Evolutionary conservation across 2,888 invertebrate species (phyloP), one percentile per base, ranked within the genome.

Genomic region (Drosophila eohydei): DNA sequence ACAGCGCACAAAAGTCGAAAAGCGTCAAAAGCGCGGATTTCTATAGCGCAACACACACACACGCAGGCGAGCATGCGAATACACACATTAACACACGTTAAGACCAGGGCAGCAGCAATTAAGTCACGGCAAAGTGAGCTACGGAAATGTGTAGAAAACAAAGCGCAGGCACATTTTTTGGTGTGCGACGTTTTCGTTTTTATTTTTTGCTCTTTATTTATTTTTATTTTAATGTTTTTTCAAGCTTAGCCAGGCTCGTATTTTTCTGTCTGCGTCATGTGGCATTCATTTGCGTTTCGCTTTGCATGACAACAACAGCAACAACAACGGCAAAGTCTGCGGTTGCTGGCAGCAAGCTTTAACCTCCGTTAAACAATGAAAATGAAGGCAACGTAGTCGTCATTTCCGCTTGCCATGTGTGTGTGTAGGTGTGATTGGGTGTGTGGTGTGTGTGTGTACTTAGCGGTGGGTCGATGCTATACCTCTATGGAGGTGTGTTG

Each of bases 61-160:
- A 34, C 28, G 48, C 38, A 57, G 52, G 41, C 34, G 46, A 5
- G 21, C 16, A 26, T 28, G 32, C 5, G 36, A 12, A 6, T n/a
- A 32, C 58, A 70, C 44, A 59, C 55, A 65, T 65, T 60, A 55
- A 41, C 52, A 65, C 46, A 75, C 44, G 56, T 14, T 14, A 32
- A 34, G 48, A 43, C 4, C 36, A 51, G 50, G 46, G 48, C 48
- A 58, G 57, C 80, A 83, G 77, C 88, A 85, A 85, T 85, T 85
- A 85, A 83, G 88, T 83, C 85, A 83, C 80, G 82, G 80, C 78
- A 82, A 87, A 88, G 78, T 88, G 86, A 59, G 81, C 86, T 71
- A 79, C 86, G 83, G 81, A 85, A 88, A 85, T 84, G 80, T 80
- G 83, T 40, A 65, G 58, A 69, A 70, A 78, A 82, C 74, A 85